Base-by-base conservation (phyloP, 2,797 vertebrate genomes). In the Pterois miles region DNA sequence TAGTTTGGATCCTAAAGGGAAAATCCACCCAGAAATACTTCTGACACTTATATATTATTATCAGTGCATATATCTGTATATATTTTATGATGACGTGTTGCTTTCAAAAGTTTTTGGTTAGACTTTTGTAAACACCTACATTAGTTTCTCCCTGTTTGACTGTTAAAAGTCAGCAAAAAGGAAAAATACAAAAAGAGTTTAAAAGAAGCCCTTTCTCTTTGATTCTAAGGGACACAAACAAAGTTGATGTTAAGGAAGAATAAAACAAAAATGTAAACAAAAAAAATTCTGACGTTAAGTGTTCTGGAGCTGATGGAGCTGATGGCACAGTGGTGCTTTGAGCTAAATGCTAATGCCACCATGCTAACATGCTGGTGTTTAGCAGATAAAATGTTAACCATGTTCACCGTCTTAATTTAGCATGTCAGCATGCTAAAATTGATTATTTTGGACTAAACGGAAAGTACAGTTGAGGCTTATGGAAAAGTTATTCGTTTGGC, bases 1-100 rank as follows among this genome's bases (percentile, higher is more conserved):
- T 27, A 5, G 10, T 71, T 43, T 77, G 66, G 40, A 67, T 6
- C 9, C 29, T 34, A 12, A 62, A 50, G 68, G 58, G 31, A 78
- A 62, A 71, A 76, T 60, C 60, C 69, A 88, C 67, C 68, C 71
- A 50, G 48, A 82, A 82, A 81, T 48, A 78, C 74, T 76, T 29
- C 9, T 2, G 16, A 78, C 71, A 76, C 65, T 16, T n/a, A 16
- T 22, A 65, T 22, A 23, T 76, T 2, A 27, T 27, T 22, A 34
- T 53, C 16, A 46, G 14, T 53, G 53, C 31, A 16, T 36, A 7
- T 7, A 11, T 27, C 40, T 9, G 13, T 25, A 34, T 27, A 20
- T 34, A 6, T 46, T 20, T 34, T 25, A 23, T 10, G 29, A 52
- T 25, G 1, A 40, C 5, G 12, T 27, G 54, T 52, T 11, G 33